A percentile compares a stretch with the other conserved stretches of the same genome.
These are phyloP conservation scores for Reticulitermes lucifugus DNA, from an alignment of 2,888 invertebrate species.

Conservation along the genomic window DNA sequence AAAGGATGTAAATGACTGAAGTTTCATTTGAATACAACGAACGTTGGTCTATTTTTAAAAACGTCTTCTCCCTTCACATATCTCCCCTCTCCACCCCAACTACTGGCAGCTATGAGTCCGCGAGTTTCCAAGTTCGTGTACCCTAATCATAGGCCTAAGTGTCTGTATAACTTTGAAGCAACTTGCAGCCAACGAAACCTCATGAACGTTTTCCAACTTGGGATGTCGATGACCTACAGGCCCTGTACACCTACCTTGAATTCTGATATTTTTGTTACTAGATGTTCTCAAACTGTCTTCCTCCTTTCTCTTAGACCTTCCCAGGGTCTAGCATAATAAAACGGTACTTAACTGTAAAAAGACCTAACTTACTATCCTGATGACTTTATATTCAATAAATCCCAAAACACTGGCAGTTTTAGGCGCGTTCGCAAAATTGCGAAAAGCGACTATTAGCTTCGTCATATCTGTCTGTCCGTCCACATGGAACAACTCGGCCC, in stretches of 20 bases:
- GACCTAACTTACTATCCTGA: too few species aligned
- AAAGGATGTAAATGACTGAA: conserved; percentile 3
- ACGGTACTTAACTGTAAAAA: too few species aligned
- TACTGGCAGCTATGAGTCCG: not conserved
- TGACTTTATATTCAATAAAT: too few species aligned
- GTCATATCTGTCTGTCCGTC: too few species aligned
- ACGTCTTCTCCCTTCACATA: not conserved
- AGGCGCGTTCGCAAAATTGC: too few species aligned
- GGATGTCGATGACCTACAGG: not conserved
- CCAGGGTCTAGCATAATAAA: not conserved
- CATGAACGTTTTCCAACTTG: not conserved
- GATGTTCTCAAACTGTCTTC: not conserved
- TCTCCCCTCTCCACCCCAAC: not conserved
- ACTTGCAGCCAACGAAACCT: not conserved
- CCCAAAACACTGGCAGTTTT: too few species aligned
- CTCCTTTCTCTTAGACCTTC: not conserved
- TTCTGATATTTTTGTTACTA: not conserved
- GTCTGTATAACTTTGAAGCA: not conserved
- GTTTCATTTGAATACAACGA: not conserved
- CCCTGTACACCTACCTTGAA: not conserved
- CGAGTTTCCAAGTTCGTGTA: conserved; percentile 2
- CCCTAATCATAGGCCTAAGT: not conserved
- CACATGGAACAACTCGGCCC: too few species aligned
- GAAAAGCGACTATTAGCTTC: too few species aligned
- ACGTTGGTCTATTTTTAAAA: not conserved